These are phyloP conservation scores for Arctopsyche grandis DNA, from an alignment of 1,140 invertebrate species.

Conservation along the genomic window DNA sequence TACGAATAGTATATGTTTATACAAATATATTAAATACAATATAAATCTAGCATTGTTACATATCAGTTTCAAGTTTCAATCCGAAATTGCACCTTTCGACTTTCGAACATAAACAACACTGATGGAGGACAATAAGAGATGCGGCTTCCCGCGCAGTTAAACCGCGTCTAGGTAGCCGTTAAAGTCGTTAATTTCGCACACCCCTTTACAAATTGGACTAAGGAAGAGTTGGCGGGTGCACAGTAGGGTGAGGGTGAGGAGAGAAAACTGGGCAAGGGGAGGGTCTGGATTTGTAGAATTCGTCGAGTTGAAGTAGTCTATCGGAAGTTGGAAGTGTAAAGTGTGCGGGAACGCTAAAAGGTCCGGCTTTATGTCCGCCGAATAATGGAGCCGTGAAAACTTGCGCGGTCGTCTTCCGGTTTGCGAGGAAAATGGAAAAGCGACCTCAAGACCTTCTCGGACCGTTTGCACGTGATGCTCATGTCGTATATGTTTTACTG, in stretches of 20 bases:
- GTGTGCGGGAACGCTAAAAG: conserved; percentile 7
- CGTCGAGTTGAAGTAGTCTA: neutral
- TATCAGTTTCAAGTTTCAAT: no score
- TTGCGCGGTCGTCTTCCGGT: conserved; percentile 18
- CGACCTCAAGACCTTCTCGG: no score
- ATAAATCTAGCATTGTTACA: no score
- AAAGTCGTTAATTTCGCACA: conserved; percentile 16
- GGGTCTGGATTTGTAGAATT: conserved; percentile 1
- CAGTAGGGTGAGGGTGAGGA: neutral
- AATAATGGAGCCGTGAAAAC: conserved; percentile 36
- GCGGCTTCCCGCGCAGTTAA: conserved; percentile 6
- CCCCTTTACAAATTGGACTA: neutral
- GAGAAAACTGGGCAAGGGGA: no score
- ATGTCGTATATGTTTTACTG: conserved; percentile 22
- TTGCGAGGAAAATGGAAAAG: neutral
- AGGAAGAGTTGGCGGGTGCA: neutral
- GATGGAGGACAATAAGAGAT: conserved; percentile 10
- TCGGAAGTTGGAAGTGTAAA: conserved; percentile 5
- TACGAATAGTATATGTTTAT: no score
- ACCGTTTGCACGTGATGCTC: neutral
- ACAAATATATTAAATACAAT: no score
- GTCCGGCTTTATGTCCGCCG: conserved; percentile 33
- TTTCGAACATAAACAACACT: neutral
- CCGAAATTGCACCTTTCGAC: no score
- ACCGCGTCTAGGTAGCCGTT: conserved; percentile 2